Conservation (phyloP, 2,113 vertebrate species). For the Noturus placidus region DNA sequence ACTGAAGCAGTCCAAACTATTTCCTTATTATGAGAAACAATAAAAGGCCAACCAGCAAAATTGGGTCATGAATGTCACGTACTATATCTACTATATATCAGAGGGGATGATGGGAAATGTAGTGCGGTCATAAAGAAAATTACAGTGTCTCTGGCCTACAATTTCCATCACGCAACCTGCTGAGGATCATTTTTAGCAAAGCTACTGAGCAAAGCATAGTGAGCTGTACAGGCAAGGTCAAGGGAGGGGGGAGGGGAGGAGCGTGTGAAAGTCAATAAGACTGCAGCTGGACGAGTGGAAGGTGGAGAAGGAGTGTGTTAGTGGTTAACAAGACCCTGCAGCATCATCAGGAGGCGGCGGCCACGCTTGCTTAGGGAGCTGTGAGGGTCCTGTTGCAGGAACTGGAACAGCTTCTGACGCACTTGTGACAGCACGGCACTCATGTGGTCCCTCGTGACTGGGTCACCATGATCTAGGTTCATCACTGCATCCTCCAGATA, state of each 20-base stretch:
- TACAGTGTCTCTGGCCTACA: conserved; percentile 39
- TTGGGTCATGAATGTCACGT: background rate
- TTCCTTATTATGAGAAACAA: conserved; percentile 5
- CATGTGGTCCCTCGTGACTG: conserved; percentile 96
- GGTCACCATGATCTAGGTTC: conserved; percentile 93
- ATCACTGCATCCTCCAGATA: conserved; percentile 96
- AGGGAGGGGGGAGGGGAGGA: background rate
- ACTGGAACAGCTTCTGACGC: conserved; percentile 88
- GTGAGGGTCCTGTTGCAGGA: conserved; percentile 90
- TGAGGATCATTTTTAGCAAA: conserved; percentile 18
- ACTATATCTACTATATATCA: background rate
- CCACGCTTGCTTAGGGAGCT: conserved; percentile 83
- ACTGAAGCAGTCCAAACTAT: background rate
- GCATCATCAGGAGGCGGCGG: conserved; percentile 93
- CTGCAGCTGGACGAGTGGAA: conserved; percentile 6
- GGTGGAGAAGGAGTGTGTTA: conserved; percentile 60
- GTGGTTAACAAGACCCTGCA: conserved; percentile 89
- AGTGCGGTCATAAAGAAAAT: conserved; percentile 37
- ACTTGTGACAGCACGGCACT: conserved; percentile 89
- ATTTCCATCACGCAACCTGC: conserved; percentile 24
- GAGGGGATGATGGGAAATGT: conserved; percentile 18
- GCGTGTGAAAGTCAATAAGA: background rate
- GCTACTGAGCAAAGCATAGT: conserved; percentile 23
- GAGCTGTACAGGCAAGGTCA: background rate
- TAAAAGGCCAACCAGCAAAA: conserved; percentile 16